Conservation (phyloP, 1,140 invertebrate genomes). For the Drosophila kohkoa region DNA sequence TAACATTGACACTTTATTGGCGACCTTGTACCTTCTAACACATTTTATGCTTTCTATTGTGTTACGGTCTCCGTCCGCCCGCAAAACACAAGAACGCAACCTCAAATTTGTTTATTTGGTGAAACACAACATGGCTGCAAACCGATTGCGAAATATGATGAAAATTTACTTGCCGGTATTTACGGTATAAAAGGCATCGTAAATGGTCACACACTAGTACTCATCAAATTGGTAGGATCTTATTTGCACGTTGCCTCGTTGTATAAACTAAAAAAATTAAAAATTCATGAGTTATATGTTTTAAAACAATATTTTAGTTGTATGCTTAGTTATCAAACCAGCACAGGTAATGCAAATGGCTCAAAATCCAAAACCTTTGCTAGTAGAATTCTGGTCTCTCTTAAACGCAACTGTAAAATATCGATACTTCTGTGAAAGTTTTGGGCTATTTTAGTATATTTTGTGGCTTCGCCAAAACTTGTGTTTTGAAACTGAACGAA, state of each 20-base stretch:
- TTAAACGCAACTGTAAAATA: neutral
- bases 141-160: neutral
- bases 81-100: constrained; percentile 27
- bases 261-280: no score
- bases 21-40: constrained; percentile 43
- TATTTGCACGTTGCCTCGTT: no score
- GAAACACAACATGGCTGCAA: neutral
- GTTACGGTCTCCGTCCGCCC: constrained; percentile 8
- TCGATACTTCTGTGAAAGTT: neutral
- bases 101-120: constrained; percentile 44
- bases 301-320: no score
- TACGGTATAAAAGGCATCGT: no score
- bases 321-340: neutral
- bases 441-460: neutral
- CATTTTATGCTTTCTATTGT: constrained; percentile 29
- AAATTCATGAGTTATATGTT: no score
- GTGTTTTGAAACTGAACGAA: constrained; percentile 5
- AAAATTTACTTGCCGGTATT: neutral
- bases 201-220: no score
- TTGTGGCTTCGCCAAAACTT: neutral
- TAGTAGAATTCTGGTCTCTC: neutral
- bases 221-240: no score
- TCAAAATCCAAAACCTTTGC: neutral
- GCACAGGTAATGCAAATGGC: neutral
- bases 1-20: constrained; percentile 32